These are phyloP conservation scores for Epinotia demarniana DNA, from an alignment of 2,888 invertebrate genomes.

Conservation along the genomic window DNA sequence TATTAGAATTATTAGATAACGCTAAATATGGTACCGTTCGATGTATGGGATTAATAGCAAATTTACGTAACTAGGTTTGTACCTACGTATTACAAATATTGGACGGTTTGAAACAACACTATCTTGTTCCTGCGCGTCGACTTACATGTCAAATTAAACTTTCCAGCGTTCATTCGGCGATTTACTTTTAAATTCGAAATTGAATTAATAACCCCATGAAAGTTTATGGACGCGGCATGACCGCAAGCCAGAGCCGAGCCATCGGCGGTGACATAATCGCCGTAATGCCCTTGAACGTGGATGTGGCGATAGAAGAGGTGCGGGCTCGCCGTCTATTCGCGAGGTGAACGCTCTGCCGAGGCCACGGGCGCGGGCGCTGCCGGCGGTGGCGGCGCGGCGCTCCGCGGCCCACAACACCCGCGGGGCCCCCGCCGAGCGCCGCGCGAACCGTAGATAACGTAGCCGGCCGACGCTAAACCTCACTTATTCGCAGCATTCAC, in stretches of 20 bases:
- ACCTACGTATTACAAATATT: neutral
- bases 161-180: neutral
- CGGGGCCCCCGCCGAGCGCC: conserved; percentile 49
- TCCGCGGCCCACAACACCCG: conserved; percentile 54
- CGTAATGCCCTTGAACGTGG: conserved; percentile 73
- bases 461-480: conserved; percentile 17
- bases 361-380: conserved; percentile 59
- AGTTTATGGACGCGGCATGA: conserved; percentile 33
- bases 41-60: too few relatives aligned
- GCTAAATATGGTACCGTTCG: neutral
- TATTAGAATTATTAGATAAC: neutral
- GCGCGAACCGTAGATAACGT: conserved; percentile 30
- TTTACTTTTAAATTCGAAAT: conserved; percentile 14
- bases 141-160: neutral
- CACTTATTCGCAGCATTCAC: conserved; percentile 2
- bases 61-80: too few relatives aligned
- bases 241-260: conserved; percentile 48
- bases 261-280: conserved; percentile 68
- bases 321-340: conserved; percentile 66
- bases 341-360: conserved; percentile 80
- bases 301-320: conserved; percentile 64
- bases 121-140: neutral
- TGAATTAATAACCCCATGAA: conserved; percentile 19
- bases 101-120: neutral
- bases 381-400: conserved; percentile 46